Conservation (phyloP, 2,888 invertebrate species). For the Acrobasis repandana region DNA sequence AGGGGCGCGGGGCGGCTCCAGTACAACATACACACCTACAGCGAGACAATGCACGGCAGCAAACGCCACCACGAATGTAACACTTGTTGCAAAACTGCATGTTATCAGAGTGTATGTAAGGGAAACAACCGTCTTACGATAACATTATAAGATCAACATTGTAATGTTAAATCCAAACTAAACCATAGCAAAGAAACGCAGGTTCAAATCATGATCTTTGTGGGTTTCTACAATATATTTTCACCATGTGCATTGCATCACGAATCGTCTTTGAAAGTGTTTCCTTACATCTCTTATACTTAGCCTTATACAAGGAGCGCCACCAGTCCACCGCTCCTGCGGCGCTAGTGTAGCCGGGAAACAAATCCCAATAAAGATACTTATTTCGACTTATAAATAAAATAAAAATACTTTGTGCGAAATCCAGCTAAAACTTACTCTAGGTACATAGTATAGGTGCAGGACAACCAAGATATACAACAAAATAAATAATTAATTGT, state of each 20-base stretch:
- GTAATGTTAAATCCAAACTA: no score
- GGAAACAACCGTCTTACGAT: no score
- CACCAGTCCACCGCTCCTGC: background rate
- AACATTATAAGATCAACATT: no score
- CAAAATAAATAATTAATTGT: constrained; percentile 20
- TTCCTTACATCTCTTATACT: no score
- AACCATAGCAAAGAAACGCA: no score
- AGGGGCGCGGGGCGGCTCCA: background rate
- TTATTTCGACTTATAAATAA: constrained; percentile 13
- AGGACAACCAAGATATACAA: constrained; percentile 28
- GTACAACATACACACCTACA: background rate
- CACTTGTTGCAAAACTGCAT: no score
- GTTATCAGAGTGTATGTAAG: no score
- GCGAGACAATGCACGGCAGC: background rate
- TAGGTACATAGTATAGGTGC: constrained; percentile 13
- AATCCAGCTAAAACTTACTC: constrained; percentile 20
- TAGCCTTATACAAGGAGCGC: background rate
- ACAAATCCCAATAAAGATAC: constrained; percentile 19
- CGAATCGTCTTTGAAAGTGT: no score
- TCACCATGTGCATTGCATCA: no score
- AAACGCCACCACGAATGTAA: no score
- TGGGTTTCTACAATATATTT: no score
- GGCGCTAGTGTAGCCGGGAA: background rate
- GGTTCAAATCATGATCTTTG: no score
- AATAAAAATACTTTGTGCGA: constrained; percentile 22